phyloP scores from a whole-genome alignment of 53 echinoderm and acorn worm genomes.

The Stichopus horrens region DNA sequence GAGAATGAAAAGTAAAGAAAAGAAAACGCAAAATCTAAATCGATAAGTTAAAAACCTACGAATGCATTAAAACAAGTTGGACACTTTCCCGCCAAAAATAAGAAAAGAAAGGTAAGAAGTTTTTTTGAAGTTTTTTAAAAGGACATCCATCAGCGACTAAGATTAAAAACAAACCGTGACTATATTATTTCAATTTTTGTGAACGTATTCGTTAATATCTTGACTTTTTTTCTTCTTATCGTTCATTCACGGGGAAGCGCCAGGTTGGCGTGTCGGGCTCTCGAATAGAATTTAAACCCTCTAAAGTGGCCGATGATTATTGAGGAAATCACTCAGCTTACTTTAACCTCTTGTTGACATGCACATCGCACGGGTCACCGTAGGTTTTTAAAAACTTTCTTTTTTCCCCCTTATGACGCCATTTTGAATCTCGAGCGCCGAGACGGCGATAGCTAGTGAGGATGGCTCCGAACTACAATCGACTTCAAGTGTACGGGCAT shows the following conservation, averaged over 20 bases:
- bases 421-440: neutral
- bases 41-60: neutral
- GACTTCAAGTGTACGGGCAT: constrained; percentile 34
- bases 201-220: constrained; percentile 2
- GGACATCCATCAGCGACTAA: neutral
- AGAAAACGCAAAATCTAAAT: neutral
- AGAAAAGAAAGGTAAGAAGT: neutral
- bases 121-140: neutral
- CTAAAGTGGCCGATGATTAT: neutral
- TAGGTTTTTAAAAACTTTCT: neutral
- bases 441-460: neutral
- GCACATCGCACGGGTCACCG: constrained; percentile 9
- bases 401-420: neutral
- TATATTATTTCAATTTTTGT: neutral
- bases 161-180: neutral
- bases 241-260: constrained; percentile 16
- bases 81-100: neutral
- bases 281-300: constrained; percentile 16
- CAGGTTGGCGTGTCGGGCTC: constrained; percentile 40
- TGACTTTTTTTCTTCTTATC: neutral
- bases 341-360: constrained; percentile 23
- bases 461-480: constrained; percentile 29
- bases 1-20: too few relatives aligned
- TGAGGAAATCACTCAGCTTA: constrained; percentile 21
- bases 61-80: constrained; percentile 1